A percentile compares a stretch with the other conserved stretches of the same genome.
Conservation (phyloP, 2,113 vertebrate species). For the Bos taurus region DNA sequence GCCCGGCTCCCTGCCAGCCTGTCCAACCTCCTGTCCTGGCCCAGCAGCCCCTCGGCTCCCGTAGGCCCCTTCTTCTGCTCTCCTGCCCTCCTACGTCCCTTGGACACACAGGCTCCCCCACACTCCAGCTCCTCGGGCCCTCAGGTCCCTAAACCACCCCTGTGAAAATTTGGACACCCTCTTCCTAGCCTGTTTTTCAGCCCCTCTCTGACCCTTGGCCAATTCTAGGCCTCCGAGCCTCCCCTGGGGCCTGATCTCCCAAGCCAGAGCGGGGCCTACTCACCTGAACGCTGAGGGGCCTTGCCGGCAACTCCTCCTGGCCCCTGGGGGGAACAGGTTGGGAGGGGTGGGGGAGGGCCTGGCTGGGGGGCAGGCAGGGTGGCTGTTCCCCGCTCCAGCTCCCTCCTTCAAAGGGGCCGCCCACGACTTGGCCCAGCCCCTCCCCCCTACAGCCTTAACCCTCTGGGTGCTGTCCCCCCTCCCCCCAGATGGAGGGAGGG, state of each 20-base stretch:
- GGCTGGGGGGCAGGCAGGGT: constrained; percentile 63
- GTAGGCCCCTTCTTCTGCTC: background rate
- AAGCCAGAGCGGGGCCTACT: constrained; percentile 55
- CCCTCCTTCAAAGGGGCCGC: constrained; percentile 72
- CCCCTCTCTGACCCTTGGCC: constrained; percentile 59
- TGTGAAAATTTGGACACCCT: background rate
- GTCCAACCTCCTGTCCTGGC: constrained; percentile 62
- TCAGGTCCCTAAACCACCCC: background rate
- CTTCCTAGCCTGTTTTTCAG: constrained; percentile 36
- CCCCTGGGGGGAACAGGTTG: constrained; percentile 69
- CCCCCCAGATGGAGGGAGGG: constrained; percentile 65
- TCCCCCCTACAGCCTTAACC: constrained; percentile 73
- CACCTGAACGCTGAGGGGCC: constrained; percentile 71
- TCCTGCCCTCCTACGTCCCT: background rate
- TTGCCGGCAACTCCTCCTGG: constrained; percentile 60
- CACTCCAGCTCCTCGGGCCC: background rate
- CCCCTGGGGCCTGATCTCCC: constrained; percentile 55
- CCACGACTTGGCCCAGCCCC: constrained; percentile 73
- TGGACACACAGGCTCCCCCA: background rate
- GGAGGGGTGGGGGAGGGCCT: constrained; percentile 62
- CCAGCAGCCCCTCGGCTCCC: constrained; percentile 33
- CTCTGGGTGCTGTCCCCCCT: constrained; percentile 73
- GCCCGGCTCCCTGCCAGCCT: constrained; percentile 67
- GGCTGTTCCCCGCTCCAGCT: constrained; percentile 69
- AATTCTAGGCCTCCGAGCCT: constrained; percentile 45